phyloP scores from a whole-genome alignment of 2,888 invertebrate genomes.

The Aradus depressus region DNA sequence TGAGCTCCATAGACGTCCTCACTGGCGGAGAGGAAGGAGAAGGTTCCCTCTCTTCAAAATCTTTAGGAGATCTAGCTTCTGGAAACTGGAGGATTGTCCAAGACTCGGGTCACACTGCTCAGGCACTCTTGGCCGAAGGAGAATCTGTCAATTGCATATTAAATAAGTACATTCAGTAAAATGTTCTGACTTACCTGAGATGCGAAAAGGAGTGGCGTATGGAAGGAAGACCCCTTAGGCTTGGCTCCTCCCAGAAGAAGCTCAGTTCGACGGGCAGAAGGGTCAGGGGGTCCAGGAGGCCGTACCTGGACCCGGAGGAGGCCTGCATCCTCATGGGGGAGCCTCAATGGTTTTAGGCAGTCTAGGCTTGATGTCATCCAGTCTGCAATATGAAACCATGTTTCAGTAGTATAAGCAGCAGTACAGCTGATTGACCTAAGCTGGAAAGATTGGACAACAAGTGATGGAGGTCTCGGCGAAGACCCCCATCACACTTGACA shows the following conservation, averaged over 20 bases:
- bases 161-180: neutral
- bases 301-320: conserved; percentile 40
- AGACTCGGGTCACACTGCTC: no score
- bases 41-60: no score
- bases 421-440: no score
- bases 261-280: conserved; percentile 36
- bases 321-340: conserved; percentile 44
- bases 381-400: conserved; percentile 4
- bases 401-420: no score
- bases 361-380: neutral
- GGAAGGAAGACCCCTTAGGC: conserved; percentile 45
- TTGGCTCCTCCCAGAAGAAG: conserved; percentile 43
- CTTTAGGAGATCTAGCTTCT: no score
- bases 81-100: no score
- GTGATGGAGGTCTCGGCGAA: no score
- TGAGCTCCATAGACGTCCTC: no score
- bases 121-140: no score
- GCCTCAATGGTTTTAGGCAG: conserved; percentile 32
- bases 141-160: neutral
- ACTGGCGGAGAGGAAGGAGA: no score
- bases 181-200: conserved; percentile 34
- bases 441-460: no score
- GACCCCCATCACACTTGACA: no score
- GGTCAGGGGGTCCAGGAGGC: conserved; percentile 33
- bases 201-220: conserved; percentile 40